Evolutionary conservation across 1,140 invertebrate genomes (phyloP).

Genomic region (Artemia franciscana): DNA sequence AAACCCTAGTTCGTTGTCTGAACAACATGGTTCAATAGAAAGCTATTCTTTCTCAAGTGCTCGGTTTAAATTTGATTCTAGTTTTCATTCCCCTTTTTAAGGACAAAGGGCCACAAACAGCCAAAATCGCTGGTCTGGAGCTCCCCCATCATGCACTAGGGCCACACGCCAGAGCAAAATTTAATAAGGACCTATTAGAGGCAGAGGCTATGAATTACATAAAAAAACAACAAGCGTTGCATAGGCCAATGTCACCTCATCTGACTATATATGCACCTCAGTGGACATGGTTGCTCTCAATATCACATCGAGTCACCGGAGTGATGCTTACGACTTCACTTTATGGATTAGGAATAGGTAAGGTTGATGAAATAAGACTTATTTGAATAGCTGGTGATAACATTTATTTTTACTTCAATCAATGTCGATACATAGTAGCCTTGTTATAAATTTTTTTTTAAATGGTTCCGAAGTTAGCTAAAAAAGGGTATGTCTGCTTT

Average conservation of each 20-base stretch:
- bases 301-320: not conserved
- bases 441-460: too few relatives aligned
- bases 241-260: not conserved
- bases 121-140: not conserved
- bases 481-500: too few relatives aligned
- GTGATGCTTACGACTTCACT: not conserved
- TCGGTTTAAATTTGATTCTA: not conserved
- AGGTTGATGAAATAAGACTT: not conserved
- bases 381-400: too few relatives aligned
- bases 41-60: not conserved
- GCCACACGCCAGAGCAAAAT: not conserved
- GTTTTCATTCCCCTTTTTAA: not conserved
- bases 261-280: not conserved
- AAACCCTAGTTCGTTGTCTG: too few relatives aligned
- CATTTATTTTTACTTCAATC: too few relatives aligned
- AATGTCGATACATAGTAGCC: too few relatives aligned
- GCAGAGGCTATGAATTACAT: not conserved
- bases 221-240: not conserved
- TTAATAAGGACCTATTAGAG: not conserved
- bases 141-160: not conserved
- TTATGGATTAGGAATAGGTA: not conserved
- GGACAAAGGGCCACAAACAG: not conserved
- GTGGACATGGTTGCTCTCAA: not conserved
- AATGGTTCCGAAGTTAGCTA: too few relatives aligned
- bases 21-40: slow-evolving; percentile 2